Conservation (phyloP, 2,888 invertebrate species). For the Caenorhabditis becei region DNA sequence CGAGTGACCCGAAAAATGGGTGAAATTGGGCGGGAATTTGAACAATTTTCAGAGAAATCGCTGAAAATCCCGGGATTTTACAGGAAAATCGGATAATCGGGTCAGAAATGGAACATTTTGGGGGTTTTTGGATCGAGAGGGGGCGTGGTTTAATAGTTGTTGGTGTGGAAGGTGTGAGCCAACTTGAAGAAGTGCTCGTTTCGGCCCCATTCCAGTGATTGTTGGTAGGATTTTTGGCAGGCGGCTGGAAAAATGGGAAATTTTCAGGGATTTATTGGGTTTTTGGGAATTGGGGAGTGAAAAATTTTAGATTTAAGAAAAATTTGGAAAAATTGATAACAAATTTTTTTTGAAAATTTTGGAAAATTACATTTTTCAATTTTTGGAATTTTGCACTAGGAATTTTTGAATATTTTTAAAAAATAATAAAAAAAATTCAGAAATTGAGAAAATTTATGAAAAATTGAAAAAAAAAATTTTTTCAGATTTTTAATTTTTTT, state of each 20-base stretch:
- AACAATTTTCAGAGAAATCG: no score
- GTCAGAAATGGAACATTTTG: not conserved
- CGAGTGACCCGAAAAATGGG: not conserved
- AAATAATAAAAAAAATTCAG: no score
- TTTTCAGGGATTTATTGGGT: not conserved
- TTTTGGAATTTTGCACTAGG: no score
- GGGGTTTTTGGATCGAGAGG: not conserved
- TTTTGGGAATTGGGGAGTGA: not conserved
- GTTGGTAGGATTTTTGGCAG: slow-evolving; percentile 59
- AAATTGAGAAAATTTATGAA: no score
- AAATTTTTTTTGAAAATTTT: no score
- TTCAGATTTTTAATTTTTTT: no score
- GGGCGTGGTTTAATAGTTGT: slow-evolving; percentile 55
- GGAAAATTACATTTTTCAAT: no score
- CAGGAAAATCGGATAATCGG: slow-evolving; percentile 6
- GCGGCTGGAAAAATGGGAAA: slow-evolving; percentile 19
- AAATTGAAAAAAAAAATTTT: no score
- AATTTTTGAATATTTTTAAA: no score
- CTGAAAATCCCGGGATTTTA: not conserved
- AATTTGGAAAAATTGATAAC: no score
- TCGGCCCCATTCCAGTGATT: slow-evolving; percentile 65
- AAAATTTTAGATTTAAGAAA: no score
- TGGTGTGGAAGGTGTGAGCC: slow-evolving; percentile 67
- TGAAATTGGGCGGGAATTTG: not conserved
- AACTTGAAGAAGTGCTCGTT: slow-evolving; percentile 67